Conservation (phyloP, 2,113 vertebrate species). For the Quiscalus mexicanus region DNA sequence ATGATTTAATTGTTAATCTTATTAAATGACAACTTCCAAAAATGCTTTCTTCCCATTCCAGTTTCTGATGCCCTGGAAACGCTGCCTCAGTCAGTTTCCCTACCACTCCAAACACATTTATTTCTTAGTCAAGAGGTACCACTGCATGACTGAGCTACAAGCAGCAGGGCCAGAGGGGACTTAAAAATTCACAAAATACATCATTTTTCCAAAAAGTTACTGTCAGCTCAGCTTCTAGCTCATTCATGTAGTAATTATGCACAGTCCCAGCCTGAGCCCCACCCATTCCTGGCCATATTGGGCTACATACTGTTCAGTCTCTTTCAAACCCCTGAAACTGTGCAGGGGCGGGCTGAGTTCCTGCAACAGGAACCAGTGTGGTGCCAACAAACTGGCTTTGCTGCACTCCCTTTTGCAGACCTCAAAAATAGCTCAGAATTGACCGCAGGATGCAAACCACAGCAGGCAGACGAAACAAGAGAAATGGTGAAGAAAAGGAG, state of each 20-base stretch:
- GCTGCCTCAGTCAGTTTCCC: neutral
- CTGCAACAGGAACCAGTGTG: neutral
- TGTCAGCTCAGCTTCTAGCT: neutral
- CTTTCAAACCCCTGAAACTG: neutral
- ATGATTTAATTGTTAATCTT: neutral
- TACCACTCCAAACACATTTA: neutral
- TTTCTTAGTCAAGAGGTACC: neutral
- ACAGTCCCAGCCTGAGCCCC: neutral
- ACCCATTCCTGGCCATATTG: neutral
- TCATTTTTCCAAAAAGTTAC: neutral
- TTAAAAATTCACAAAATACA: neutral
- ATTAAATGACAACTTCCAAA: neutral
- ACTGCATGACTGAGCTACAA: neutral
- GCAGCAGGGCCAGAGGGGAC: neutral
- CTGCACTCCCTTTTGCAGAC: constrained; percentile 14
- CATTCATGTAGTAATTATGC: neutral
- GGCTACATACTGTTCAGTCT: neutral
- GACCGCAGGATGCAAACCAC: neutral
- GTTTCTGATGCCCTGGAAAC: neutral
- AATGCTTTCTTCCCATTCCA: neutral
- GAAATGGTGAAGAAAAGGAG: neutral
- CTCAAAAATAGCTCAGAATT: constrained; percentile 4
- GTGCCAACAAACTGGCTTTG: neutral
- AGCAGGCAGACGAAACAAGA: neutral
- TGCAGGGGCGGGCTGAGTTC: neutral